phyloP scores from a whole-genome alignment of 2,113 vertebrate species.

The Sula dactylatra region DNA sequence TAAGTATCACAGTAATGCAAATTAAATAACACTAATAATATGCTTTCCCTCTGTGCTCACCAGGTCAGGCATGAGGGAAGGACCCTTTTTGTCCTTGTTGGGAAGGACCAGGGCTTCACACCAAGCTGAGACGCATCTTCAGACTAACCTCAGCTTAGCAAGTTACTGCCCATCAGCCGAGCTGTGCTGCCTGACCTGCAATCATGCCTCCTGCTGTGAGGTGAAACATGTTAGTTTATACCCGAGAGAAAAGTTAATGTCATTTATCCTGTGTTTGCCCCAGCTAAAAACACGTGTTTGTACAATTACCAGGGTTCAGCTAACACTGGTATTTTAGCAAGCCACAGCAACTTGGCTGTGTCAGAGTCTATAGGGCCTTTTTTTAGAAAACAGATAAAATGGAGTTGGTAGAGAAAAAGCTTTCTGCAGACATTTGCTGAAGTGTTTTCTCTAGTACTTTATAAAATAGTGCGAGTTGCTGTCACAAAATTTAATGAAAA shows the following conservation, averaged over 20 bases:
- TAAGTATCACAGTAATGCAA: constrained; percentile 13
- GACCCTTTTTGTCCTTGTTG: not conserved
- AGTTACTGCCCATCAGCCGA: not conserved
- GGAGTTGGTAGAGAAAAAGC: not conserved
- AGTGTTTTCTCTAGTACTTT: not conserved
- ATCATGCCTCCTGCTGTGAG: not conserved
- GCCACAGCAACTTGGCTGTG: constrained; percentile 31
- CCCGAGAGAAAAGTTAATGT: not conserved
- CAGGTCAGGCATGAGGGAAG: not conserved
- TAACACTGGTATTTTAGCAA: constrained; percentile 38
- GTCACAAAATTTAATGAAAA: not conserved
- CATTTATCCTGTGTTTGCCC: constrained; percentile 9
- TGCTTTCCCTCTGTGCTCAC: not conserved
- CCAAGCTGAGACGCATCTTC: not conserved
- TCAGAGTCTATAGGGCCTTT: not conserved
- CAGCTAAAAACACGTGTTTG: not conserved
- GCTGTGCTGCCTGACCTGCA: not conserved
- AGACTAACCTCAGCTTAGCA: not conserved
- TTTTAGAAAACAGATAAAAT: constrained; percentile 44
- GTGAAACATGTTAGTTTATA: not conserved
- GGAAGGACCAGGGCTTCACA: not conserved
- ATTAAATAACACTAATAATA: constrained; percentile 19
- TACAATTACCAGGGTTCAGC: constrained; percentile 7
- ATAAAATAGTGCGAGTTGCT: not conserved
- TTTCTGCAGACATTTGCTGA: not conserved